Evolutionary conservation across 2,888 invertebrate species (phyloP).

Genomic region (Calephelis perditalis): DNA sequence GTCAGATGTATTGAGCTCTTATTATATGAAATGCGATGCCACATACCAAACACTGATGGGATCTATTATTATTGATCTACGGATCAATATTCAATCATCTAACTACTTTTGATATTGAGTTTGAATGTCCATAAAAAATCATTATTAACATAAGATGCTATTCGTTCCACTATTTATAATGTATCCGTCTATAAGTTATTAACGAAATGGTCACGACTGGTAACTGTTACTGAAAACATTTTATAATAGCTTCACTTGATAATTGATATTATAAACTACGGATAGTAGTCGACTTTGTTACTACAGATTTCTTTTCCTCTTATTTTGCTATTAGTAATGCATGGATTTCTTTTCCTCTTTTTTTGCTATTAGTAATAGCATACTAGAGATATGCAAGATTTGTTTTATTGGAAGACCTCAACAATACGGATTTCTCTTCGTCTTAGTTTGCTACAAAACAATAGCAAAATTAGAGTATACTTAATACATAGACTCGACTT

Average conservation of each 20-base stretch:
- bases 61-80: conserved; percentile 76
- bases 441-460: too few relatives aligned
- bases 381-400: too few relatives aligned
- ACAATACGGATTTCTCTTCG: too few relatives aligned
- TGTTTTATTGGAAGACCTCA: too few relatives aligned
- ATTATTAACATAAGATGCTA: conserved; percentile 31
- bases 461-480: too few relatives aligned
- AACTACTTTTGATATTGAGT: conserved; percentile 55
- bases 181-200: conserved; percentile 8
- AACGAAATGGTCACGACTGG: conserved; percentile 11
- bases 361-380: too few relatives aligned
- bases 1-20: conserved; percentile 73
- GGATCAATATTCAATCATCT: conserved; percentile 75
- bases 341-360: too few relatives aligned
- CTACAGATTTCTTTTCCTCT: too few relatives aligned
- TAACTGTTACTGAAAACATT: conserved; percentile 11
- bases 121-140: conserved; percentile 45
- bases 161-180: conserved; percentile 45
- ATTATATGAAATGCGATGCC: conserved; percentile 76
- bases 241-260: conserved; percentile 26
- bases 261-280: conserved; percentile 17
- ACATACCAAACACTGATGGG: conserved; percentile 72
- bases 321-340: too few relatives aligned
- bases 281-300: too few relatives aligned
- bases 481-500: too few relatives aligned